Base-by-base conservation (phyloP, 2,888 invertebrate genomes). In the Eupithecia subumbrata region DNA sequence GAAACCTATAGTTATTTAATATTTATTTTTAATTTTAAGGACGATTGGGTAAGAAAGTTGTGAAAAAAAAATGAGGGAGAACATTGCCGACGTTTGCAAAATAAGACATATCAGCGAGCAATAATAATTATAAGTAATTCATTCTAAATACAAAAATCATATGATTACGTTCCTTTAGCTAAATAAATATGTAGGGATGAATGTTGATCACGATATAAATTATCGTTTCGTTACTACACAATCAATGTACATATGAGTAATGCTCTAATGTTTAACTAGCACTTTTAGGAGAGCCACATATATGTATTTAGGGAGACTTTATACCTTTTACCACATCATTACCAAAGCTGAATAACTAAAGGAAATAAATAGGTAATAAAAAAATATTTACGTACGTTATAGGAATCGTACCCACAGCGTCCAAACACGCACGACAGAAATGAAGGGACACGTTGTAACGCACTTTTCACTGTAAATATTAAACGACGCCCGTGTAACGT, bases 391-490 rank as follows among this genome's bases (percentile, higher is more conserved):
- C 34, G 34, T 22, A 64, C 63, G 5, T 8, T 30, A 2, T 30
- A 5, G 37, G 37, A 4, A 37, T 37, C 37, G 7, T 37, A 37
- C 30, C 7, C 7, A 63, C 7, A 22, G n/a, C 34, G 18, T 34
- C 16, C 14, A 64, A 63, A 30, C 43, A 69, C 52, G 34, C 69
- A 64, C 69, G 18, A n/a, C 70, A 60, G 72, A 75, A 73, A 74
- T 48, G 22, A 67, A 67, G 37, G 63, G 71, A 69, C 66, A 30
- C 43, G 43, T 22, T 77, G 74, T 78, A 73, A 75, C 69, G 78
- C 69, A 69, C 71, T 72, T 78, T 80, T 83, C 83, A 82, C 78
- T 82, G 85, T 88, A 87, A 92, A 91, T 90, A 91, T 89, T 87
- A 89, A 90, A 90, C 84, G 81, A 85, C 83, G 82, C 74, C 76